These are phyloP conservation scores for Dinomys branickii DNA, from an alignment of 2,113 vertebrate genomes.

Conservation along the genomic window DNA sequence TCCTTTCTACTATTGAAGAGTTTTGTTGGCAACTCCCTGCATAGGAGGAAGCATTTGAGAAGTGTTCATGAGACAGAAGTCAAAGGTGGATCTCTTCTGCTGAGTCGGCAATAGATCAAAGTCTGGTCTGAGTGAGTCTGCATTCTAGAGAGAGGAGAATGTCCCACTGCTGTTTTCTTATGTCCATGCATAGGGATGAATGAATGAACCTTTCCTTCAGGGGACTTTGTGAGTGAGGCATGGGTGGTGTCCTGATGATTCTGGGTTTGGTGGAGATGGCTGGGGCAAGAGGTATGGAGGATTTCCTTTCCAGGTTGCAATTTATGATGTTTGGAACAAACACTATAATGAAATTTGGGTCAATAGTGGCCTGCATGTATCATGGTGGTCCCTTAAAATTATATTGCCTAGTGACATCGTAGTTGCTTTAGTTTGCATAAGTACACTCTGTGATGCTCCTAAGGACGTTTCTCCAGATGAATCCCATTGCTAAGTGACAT, in stretches of 20 bases:
- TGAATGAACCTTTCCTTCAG: too few relatives aligned
- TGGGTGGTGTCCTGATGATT: not conserved
- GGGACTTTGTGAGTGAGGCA: accelerated
- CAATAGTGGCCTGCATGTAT: not conserved
- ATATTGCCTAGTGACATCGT: not conserved
- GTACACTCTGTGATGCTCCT: not conserved
- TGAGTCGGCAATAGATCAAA: too few relatives aligned
- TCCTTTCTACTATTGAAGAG: not conserved
- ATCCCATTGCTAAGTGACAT: not conserved
- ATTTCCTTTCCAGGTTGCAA: not conserved
- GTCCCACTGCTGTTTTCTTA: accelerated
- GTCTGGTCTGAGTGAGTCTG: not conserved
- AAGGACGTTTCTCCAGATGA: not conserved
- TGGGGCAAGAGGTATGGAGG: not conserved
- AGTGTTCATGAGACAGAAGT: not conserved
- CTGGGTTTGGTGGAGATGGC: not conserved
- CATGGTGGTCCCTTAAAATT: not conserved
- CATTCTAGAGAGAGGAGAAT: not conserved
- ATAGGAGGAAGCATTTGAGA: not conserved
- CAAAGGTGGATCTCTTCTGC: not conserved
- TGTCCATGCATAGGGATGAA: too few relatives aligned
- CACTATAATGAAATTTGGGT: not conserved
- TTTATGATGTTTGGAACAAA: not conserved
- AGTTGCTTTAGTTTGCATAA: not conserved
- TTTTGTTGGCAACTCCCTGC: not conserved